These are phyloP conservation scores for Mantis religiosa DNA, from an alignment of 2,888 invertebrate species.

Conservation along the genomic window DNA sequence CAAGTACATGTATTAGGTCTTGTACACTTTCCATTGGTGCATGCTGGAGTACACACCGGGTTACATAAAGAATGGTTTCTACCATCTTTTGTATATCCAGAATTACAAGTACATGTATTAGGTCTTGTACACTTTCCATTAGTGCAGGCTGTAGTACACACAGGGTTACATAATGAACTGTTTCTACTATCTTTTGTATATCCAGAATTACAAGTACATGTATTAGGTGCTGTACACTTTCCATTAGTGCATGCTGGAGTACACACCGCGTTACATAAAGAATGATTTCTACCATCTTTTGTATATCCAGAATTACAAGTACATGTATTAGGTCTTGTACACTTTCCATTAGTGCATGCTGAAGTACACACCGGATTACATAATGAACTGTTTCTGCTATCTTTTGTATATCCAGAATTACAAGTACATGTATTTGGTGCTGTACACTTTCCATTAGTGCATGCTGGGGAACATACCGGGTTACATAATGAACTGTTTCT, in stretches of 20 bases:
- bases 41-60: slow-evolving; percentile 14
- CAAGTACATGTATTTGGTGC: slow-evolving; percentile 31
- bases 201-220: slow-evolving; percentile 34
- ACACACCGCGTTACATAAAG: neutral
- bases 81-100: slow-evolving; percentile 6
- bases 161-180: slow-evolving; percentile 36
- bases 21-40: slow-evolving; percentile 10
- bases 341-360: slow-evolving; percentile 26
- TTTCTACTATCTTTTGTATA: slow-evolving; percentile 7
- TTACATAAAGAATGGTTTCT: neutral
- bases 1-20: slow-evolving; percentile 30
- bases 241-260: slow-evolving; percentile 25
- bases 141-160: slow-evolving; percentile 38
- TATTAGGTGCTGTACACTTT: slow-evolving; percentile 25
- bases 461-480: slow-evolving; percentile 19
- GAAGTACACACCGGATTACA: neutral
- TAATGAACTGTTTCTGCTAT: neutral
- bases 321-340: slow-evolving; percentile 30
- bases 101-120: slow-evolving; percentile 47
- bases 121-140: slow-evolving; percentile 44
- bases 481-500: slow-evolving; percentile 1
- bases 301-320: slow-evolving; percentile 29
- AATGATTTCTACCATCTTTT: neutral
- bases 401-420: neutral
- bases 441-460: slow-evolving; percentile 23